Evolutionary conservation across 2,888 invertebrate species (phyloP), one percentile per base, ranked within the genome.

Genomic region (Caenorhabditis sinica): DNA sequence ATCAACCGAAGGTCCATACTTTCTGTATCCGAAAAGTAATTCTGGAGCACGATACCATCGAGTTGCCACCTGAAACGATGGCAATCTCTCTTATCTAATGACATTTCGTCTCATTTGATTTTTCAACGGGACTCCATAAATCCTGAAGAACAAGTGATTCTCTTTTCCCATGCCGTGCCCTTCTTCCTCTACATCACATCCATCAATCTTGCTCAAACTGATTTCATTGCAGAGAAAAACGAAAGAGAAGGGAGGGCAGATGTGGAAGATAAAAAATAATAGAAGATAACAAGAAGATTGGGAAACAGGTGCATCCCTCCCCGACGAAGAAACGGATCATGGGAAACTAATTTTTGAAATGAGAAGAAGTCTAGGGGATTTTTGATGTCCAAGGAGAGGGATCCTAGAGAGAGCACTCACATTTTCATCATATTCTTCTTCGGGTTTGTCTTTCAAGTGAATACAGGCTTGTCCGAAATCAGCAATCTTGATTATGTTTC

Each of bases 381-480:
- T 71, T 61, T 36, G 69, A 73, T 66, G 23, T 20, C 8, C n/a
- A n/a, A n/a, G n/a, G n/a, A 30, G 66, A 13, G 60, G 49, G 45
- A 28, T 25, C 25, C 25, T 45, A 49, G 25, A 30, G 11, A 23
- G 4, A 51, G 6, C 63, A 74, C 86, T 82, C 36, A 90, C 92
- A 82, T 92, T 89, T 56, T 92, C 89, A 40, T 89, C 88, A 66
- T 92, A 92, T 20, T 88, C 87, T 60, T 80, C 76, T 23, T 89
- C 85, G 3, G 58, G 65, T n/a, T 86, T 71, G 5, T 90, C 85
- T 30, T 88, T 86, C 28, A 83, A 72, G 53, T 89, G 89, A 20
- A 92, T 66, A 79, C 91, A 90, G 0, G 91, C 90, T 79, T 90
- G 89, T 9, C 91, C 91, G 79, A 91, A 91, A 81, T 91, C 91